Percentiles rank a stretch among this genome's conserved stretches.
phyloP scores from a whole-genome alignment of 2,888 invertebrate species.

The Seira ritae region DNA sequence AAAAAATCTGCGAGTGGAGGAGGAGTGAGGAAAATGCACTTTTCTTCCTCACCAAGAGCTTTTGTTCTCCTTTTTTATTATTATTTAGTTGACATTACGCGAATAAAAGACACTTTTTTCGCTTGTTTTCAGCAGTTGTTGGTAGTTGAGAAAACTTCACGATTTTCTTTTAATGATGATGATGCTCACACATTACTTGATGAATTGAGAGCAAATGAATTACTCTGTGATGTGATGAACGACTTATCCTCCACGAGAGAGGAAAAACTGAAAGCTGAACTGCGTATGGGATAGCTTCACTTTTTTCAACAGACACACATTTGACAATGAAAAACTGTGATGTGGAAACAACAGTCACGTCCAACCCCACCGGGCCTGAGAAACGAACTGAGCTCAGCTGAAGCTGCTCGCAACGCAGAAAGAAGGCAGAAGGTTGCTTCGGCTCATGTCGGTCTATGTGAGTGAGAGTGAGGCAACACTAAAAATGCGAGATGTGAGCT shows the following conservation, averaged over 20 bases:
- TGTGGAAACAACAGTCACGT: constrained; percentile 69
- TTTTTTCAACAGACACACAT: neutral
- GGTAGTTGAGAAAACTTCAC: no score
- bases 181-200: no score
- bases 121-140: neutral
- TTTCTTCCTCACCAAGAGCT: no score
- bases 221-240: neutral
- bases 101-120: neutral
- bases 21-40: no score
- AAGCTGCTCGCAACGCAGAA: constrained; percentile 7
- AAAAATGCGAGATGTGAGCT: no score
- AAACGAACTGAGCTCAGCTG: constrained; percentile 69
- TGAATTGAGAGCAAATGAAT: neutral
- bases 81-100: neutral
- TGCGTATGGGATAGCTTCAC: neutral
- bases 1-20: no score
- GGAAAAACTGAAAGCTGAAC: no score
- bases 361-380: constrained; percentile 73
- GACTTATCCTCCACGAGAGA: neutral
- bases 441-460: constrained; percentile 31
- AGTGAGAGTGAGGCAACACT: no score
- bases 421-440: constrained; percentile 24
- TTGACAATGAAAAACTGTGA: constrained; percentile 65
- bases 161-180: no score
- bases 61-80: neutral